These are phyloP conservation scores for Parotocinclus haroldoi DNA, from an alignment of 2,797 vertebrate genomes.

Conservation along the genomic window DNA sequence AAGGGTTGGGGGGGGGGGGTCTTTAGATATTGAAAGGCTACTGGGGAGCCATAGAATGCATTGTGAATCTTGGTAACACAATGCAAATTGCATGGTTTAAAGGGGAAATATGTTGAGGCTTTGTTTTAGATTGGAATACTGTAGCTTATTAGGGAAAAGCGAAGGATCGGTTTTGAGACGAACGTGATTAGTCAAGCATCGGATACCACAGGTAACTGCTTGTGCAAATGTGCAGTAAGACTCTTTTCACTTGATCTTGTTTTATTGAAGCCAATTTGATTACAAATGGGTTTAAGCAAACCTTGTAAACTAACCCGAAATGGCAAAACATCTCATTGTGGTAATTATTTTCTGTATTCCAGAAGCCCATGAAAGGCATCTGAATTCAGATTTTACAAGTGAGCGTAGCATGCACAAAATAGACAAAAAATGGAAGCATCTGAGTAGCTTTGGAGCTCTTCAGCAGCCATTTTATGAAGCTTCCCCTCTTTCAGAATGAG, in stretches of 20 bases:
- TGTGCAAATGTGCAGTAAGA: constrained; percentile 28
- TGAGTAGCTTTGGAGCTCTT: constrained; percentile 24
- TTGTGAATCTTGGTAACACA: constrained; percentile 47
- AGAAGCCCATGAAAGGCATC: constrained; percentile 79
- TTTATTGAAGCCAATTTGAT: constrained; percentile 57
- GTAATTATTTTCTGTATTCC: constrained; percentile 57
- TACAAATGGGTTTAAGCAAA: constrained; percentile 66
- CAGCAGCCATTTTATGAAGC: constrained; percentile 47
- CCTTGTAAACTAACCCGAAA: constrained; percentile 63
- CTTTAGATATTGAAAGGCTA: constrained; percentile 48
- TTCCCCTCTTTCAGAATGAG: constrained; percentile 36
- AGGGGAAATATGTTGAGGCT: constrained; percentile 48
- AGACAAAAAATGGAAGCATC: constrained; percentile 3
- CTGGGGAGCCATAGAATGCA: constrained; percentile 51
- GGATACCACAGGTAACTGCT: constrained; percentile 39
- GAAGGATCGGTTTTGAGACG: constrained; percentile 33
- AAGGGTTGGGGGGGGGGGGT: constrained; percentile 21
- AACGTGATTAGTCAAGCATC: constrained; percentile 13
- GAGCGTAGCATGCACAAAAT: constrained; percentile 24
- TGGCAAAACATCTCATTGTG: constrained; percentile 60
- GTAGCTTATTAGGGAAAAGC: constrained; percentile 42
- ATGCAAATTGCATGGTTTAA: constrained; percentile 54
- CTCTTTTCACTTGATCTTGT: constrained; percentile 32
- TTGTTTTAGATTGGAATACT: constrained; percentile 53
- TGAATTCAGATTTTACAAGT: constrained; percentile 29